Percentiles rank a stretch among this genome's conserved stretches.
phyloP scores from a whole-genome alignment of 2,888 invertebrate species.

The Criorhina ranunculi region DNA sequence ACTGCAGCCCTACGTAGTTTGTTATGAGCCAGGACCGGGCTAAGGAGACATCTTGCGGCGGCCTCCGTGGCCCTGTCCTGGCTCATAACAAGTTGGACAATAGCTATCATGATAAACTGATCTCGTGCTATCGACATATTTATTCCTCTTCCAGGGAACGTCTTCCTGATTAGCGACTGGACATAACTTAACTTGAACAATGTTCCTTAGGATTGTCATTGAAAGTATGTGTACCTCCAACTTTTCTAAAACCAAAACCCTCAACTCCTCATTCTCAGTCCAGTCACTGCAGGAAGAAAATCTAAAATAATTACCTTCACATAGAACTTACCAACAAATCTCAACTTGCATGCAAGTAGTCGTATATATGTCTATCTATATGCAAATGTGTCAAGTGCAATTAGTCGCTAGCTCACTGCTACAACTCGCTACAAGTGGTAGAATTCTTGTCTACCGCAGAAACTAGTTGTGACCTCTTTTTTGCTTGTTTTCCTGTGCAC shows the following conservation, averaged over 20 bases:
- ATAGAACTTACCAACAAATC: slow-evolving; percentile 27
- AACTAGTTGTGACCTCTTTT: slow-evolving; percentile 52
- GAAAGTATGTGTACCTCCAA: too few relatives aligned
- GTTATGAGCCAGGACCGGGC: too few relatives aligned
- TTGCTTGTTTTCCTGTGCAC: slow-evolving; percentile 23
- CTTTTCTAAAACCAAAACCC: too few relatives aligned
- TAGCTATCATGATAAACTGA: too few relatives aligned
- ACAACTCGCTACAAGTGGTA: slow-evolving; percentile 64
- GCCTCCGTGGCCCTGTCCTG: too few relatives aligned
- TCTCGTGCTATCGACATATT: too few relatives aligned
- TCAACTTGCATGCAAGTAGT: slow-evolving; percentile 21
- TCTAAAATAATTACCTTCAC: slow-evolving; percentile 40
- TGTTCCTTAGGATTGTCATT: neutral
- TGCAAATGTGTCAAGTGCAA: slow-evolving; percentile 63
- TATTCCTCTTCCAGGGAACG: too few relatives aligned
- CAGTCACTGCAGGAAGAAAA: slow-evolving; percentile 3
- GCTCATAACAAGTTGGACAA: too few relatives aligned
- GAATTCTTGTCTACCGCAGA: slow-evolving; percentile 67
- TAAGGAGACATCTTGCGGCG: too few relatives aligned
- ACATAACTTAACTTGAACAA: too few relatives aligned
- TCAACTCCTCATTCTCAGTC: neutral
- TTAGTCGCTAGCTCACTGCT: slow-evolving; percentile 60
- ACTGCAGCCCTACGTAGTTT: too few relatives aligned
- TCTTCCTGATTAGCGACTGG: too few relatives aligned
- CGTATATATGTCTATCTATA: slow-evolving; percentile 29